Percentiles rank a stretch among this genome's conserved stretches.
phyloP scores from a whole-genome alignment of 2,888 invertebrate species.

The Heliconius aoede region DNA sequence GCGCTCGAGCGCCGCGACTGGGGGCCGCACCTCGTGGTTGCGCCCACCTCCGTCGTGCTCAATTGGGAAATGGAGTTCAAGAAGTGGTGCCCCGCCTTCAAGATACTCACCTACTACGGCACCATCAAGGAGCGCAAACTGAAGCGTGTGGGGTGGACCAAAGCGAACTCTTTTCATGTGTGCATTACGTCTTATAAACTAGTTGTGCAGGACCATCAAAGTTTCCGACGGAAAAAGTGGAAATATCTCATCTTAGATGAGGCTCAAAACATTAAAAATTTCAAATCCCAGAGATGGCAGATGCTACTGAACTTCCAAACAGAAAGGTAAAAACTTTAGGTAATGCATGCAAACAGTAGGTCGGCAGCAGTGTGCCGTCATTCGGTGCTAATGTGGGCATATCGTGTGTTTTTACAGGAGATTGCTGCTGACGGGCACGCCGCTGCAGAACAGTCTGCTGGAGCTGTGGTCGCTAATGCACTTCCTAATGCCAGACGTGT shows the following conservation, averaged over 20 bases:
- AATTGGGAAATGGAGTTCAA: slow-evolving; percentile 99
- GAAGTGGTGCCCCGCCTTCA: slow-evolving; percentile 99
- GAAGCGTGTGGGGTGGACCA: slow-evolving; percentile 98
- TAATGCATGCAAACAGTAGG: slow-evolving; percentile 10
- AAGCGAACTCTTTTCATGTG: slow-evolving; percentile 98
- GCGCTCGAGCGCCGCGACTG: slow-evolving; percentile 96
- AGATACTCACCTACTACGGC: slow-evolving; percentile 99
- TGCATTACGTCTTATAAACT: slow-evolving; percentile 99
- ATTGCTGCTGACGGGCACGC: slow-evolving; percentile 95
- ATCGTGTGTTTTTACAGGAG: slow-evolving; percentile 82
- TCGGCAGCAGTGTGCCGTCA: neutral
- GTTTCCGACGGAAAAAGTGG: slow-evolving; percentile 98
- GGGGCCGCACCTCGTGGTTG: slow-evolving; percentile 99
- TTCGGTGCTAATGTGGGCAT: neutral
- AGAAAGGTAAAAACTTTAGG: slow-evolving; percentile 85
- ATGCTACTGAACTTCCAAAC: slow-evolving; percentile 96
- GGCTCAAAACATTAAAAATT: slow-evolving; percentile 99
- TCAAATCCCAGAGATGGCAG: slow-evolving; percentile 99
- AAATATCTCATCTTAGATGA: slow-evolving; percentile 98
- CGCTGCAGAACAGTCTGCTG: slow-evolving; percentile 97
- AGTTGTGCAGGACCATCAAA: slow-evolving; percentile 98
- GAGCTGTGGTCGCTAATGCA: slow-evolving; percentile 99
- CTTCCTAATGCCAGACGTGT: slow-evolving; percentile 98
- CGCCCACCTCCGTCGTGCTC: slow-evolving; percentile 99
- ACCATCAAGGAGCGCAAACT: slow-evolving; percentile 96